A percentile compares a stretch with the other conserved stretches of the same genome.
Evolutionary conservation across 2,888 invertebrate genomes (phyloP).

Genomic region (Cheilosia vulpina): DNA sequence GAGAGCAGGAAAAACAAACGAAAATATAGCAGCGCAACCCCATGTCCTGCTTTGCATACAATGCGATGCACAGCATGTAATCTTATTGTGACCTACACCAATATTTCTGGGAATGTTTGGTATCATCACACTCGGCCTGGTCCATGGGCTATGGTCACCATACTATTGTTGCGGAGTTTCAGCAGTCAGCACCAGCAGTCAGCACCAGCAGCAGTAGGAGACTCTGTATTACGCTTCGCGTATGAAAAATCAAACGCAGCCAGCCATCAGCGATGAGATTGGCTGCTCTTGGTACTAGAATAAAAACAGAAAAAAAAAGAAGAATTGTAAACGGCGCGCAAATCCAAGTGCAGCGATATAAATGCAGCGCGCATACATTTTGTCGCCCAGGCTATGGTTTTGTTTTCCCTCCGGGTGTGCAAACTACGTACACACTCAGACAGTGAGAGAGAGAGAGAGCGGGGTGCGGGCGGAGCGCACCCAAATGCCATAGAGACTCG

Average conservation of each 20-base stretch:
- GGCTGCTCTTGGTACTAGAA: slow-evolving; percentile 52
- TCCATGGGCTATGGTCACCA: slow-evolving; percentile 31
- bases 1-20: slow-evolving; percentile 63
- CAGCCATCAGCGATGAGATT: slow-evolving; percentile 68
- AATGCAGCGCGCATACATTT: slow-evolving; percentile 74
- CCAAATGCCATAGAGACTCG: slow-evolving; percentile 65
- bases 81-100: slow-evolving; percentile 84
- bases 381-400: slow-evolving; percentile 62
- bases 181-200: no score
- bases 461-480: slow-evolving; percentile 15
- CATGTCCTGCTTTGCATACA: slow-evolving; percentile 83
- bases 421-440: slow-evolving; percentile 11
- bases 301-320: neutral
- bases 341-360: slow-evolving; percentile 61
- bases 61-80: slow-evolving; percentile 84
- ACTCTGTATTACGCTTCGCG: slow-evolving; percentile 72
- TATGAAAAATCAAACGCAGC: slow-evolving; percentile 71
- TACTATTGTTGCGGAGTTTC: slow-evolving; percentile 20
- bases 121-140: slow-evolving; percentile 76
- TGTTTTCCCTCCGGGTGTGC: slow-evolving; percentile 54
- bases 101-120: slow-evolving; percentile 83
- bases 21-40: slow-evolving; percentile 74
- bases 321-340: slow-evolving; percentile 14
- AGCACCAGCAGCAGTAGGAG: slow-evolving; percentile 54
- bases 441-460: neutral